Base-by-base conservation (phyloP, 2,888 invertebrate species). In the Ophraella communa region DNA sequence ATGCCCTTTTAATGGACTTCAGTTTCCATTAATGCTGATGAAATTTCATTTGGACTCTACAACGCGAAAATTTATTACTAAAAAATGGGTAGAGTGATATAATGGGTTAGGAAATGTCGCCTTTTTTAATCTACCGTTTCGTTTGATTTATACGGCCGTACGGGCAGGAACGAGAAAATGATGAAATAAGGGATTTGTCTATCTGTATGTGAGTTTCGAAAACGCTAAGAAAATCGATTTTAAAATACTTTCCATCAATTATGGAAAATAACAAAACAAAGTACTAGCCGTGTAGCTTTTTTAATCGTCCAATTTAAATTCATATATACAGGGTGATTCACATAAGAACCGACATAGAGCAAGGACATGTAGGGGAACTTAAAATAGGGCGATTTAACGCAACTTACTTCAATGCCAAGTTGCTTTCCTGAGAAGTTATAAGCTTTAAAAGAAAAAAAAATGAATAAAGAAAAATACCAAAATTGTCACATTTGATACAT, bases 21-120 rank as follows among this genome's bases (percentile, higher is more conserved):
- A 53, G 60, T 60, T 60, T 44, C 52, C 44, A 60, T 60, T 60
- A 60, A 60, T 60, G 60, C 52, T 60, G 59, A 59, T 59, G 60
- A 60, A 60, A 60, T 60, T 51, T 60, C 52, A 60, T 52, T 60
- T 52, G 27, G 52, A 53, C 52, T 60, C 42, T 60, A 44, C 27
- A 60, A 60, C 60, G 59, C 27, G 17, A 60, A 60, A n/a, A 60
- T 60, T 60, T 60, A 60, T 60, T 30, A 52, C 52, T 42, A 44
- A 60, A 60, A 59, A 59, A 59, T 35, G 51, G 21, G 20, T 17
- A 35, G 53, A 44, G 60, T 52, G 60, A 53, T 60, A 44, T 52
- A 60, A 60, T 60, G 52, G 42, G 52, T 30, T 20, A 42, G 44
- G 60, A 60, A 52, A 33, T 20, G 42, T 52, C 52, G 44, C 49